Evolutionary conservation across 2,797 vertebrate genomes (phyloP).

Genomic region (Kryptopterus vitreolus): DNA sequence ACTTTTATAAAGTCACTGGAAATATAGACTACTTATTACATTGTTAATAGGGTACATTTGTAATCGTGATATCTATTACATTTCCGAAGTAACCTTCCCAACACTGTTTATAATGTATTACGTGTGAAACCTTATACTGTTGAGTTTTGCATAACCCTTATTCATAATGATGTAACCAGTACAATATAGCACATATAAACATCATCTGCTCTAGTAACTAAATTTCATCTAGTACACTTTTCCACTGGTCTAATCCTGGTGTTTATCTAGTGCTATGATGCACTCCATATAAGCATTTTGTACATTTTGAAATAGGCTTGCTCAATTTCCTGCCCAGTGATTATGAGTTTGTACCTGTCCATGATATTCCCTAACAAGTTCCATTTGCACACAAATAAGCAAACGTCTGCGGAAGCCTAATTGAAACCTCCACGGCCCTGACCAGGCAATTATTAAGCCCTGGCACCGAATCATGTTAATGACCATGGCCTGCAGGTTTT

Average conservation of each 20-base stretch:
- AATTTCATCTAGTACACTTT: not conserved
- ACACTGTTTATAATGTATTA: no score
- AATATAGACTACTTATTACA: no score
- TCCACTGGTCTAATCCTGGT: not conserved
- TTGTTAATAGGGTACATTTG: no score
- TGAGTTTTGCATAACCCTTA: not conserved
- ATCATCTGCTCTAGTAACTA: not conserved
- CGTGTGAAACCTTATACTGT: not conserved
- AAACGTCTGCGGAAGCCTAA: not conserved
- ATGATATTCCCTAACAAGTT: not conserved
- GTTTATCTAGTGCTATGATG: not conserved
- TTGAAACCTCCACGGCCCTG: not conserved
- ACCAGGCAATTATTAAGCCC: not conserved
- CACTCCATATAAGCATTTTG: not conserved
- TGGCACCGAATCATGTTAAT: not conserved
- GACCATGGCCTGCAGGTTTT: not conserved
- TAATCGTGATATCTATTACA: no score
- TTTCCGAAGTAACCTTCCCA: no score
- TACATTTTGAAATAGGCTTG: not conserved
- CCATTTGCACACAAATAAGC: not conserved
- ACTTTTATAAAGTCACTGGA: no score
- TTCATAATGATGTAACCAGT: not conserved
- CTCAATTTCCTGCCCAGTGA: not conserved
- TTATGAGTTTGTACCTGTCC: not conserved
- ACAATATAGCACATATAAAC: not conserved